Conservation (phyloP, 2,888 invertebrate genomes). For the Oxycera nigricornis region DNA sequence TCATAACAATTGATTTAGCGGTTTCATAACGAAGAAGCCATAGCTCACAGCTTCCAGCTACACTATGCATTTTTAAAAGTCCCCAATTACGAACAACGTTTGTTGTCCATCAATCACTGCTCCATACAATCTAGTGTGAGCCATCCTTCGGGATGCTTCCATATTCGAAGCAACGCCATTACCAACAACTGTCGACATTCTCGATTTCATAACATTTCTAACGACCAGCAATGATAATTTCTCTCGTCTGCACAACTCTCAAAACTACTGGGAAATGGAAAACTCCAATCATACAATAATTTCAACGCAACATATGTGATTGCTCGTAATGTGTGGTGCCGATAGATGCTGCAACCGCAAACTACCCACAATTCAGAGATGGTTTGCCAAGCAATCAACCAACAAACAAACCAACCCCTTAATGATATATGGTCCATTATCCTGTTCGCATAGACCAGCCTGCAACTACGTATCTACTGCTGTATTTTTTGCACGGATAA, state of each 20-base stretch:
- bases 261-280: slow-evolving; percentile 18
- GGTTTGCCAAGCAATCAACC: not conserved
- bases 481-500: slow-evolving; percentile 23
- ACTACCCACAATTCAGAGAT: not conserved
- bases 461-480: slow-evolving; percentile 22
- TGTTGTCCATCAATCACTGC: not conserved
- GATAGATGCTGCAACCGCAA: slow-evolving; percentile 25
- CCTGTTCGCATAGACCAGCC: slow-evolving; percentile 12
- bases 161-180: not conserved
- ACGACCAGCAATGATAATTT: slow-evolving; percentile 5
- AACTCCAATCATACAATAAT: slow-evolving; percentile 19
- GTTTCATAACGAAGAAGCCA: too few species aligned
- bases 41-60: too few species aligned
- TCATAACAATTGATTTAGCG: too few species aligned
- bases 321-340: slow-evolving; percentile 13
- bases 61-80: too few species aligned
- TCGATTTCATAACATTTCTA: slow-evolving; percentile 25
- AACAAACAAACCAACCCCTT: slow-evolving; percentile 5
- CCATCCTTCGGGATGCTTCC: not conserved
- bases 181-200: slow-evolving; percentile 25
- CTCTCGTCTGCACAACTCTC: not conserved
- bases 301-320: slow-evolving; percentile 27
- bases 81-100: too few species aligned
- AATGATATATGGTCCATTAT: slow-evolving; percentile 29
- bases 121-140: not conserved